Percentiles rank a stretch among this genome's conserved stretches.
Conservation (phyloP, 2,888 invertebrate species). For the Hyalella azteca region DNA sequence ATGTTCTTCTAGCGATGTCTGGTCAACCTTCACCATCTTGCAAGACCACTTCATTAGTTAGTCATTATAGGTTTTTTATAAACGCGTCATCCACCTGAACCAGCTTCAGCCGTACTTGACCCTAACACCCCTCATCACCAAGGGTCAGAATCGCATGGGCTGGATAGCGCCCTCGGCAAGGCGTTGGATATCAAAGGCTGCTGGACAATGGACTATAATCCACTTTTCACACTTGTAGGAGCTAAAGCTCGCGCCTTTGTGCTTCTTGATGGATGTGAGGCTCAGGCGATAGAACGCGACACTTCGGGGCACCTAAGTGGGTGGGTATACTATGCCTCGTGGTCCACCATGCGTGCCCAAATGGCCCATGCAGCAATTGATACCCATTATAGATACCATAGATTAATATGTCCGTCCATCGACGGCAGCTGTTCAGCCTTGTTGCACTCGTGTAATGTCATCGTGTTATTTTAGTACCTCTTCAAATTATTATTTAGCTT, state of each 20-base stretch:
- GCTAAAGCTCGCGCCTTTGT: constrained; percentile 33
- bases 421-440: no score
- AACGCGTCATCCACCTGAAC: background rate
- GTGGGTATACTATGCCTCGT: background rate
- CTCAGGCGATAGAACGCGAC: background rate
- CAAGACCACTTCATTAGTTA: constrained; percentile 11
- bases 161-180: background rate
- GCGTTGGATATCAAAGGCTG: constrained; percentile 31
- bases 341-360: background rate
- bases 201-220: constrained; percentile 43
- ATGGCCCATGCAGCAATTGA: background rate
- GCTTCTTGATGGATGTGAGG: constrained; percentile 40
- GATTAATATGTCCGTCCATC: no score
- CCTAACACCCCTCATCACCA: background rate
- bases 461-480: no score
- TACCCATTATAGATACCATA: constrained; percentile 2
- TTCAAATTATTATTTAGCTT: no score
- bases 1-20: no score
- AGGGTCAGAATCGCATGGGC: background rate
- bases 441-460: no score
- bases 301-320: constrained; percentile 16
- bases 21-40: constrained; percentile 10
- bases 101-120: background rate
- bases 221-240: constrained; percentile 43
- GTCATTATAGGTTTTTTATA: constrained; percentile 2